These are phyloP conservation scores for Perccottus glenii DNA, from an alignment of 2,113 vertebrate species.

Conservation along the genomic window DNA sequence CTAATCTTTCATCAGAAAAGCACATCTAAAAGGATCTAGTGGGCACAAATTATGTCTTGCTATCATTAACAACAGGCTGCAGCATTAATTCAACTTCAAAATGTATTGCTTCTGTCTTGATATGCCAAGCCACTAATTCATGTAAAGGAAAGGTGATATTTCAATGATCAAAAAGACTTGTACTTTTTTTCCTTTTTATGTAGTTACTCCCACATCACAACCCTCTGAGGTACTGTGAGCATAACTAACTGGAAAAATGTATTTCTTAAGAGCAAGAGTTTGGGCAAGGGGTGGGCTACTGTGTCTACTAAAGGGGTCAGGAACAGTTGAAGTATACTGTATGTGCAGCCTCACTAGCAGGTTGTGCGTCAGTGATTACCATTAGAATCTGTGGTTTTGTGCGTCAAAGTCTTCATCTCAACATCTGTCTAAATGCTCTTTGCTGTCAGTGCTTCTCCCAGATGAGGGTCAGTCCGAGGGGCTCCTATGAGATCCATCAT, in stretches of 20 bases:
- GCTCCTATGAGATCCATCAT: conserved; percentile 12
- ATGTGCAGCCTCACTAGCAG: conserved; percentile 6
- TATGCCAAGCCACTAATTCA: background rate
- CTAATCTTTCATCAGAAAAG: no score
- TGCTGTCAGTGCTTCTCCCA: conserved; percentile 13
- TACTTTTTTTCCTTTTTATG: background rate
- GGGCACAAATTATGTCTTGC: background rate
- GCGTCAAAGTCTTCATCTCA: conserved; percentile 4
- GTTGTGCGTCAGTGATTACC: background rate
- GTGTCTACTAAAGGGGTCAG: no score
- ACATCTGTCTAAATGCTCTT: conserved; percentile 34
- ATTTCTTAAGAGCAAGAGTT: conserved; percentile 22
- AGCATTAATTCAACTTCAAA: background rate
- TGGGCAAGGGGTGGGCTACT: conserved; percentile 16
- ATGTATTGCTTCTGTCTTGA: background rate
- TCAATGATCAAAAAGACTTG: conserved; percentile 9
- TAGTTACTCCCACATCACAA: conserved; percentile 6
- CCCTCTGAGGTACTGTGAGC: conserved; percentile 6
- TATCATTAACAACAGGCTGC: no score
- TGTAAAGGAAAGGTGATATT: conserved; percentile 8
- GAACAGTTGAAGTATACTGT: background rate
- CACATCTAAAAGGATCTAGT: background rate
- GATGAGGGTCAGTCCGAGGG: conserved; percentile 13
- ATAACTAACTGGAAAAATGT: conserved; percentile 9
- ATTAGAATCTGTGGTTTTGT: conserved; percentile 7